A percentile compares a stretch with the other conserved stretches of the same genome.
Conservation (phyloP, 2,888 invertebrate genomes). For the Yponomeuta plumbellus region DNA sequence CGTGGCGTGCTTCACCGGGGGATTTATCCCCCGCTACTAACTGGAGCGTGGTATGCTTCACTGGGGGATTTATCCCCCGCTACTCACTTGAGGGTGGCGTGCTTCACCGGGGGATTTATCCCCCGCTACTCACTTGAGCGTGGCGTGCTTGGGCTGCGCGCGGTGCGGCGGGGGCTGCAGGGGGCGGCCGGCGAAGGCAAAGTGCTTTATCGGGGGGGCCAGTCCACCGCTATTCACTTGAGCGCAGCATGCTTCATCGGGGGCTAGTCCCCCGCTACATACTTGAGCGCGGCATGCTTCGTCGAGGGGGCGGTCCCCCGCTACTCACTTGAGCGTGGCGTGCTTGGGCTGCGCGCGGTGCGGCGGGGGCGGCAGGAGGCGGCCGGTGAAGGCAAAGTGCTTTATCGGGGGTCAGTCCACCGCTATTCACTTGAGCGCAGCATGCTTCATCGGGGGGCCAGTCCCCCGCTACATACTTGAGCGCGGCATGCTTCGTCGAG, state of each 20-base stretch:
- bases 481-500: slow-evolving; percentile 92
- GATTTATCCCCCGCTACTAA: slow-evolving; percentile 35
- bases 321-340: slow-evolving; percentile 83
- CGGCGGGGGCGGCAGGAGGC: slow-evolving; percentile 83
- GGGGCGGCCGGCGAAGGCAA: too few relatives aligned
- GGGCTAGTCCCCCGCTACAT: slow-evolving; percentile 17
- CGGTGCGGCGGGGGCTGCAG: too few relatives aligned
- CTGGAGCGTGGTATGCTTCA: slow-evolving; percentile 90
- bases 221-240: slow-evolving; percentile 68
- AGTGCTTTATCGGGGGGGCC: too few relatives aligned
- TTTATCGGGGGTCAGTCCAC: too few relatives aligned
- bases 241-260: slow-evolving; percentile 86
- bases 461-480: slow-evolving; percentile 68
- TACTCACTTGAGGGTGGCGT: slow-evolving; percentile 85
- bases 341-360: slow-evolving; percentile 90
- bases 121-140: too few relatives aligned
- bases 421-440: slow-evolving; percentile 82
- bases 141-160: too few relatives aligned
- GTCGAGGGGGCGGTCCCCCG: slow-evolving; percentile 56
- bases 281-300: slow-evolving; percentile 92
- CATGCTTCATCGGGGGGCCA: slow-evolving; percentile 78
- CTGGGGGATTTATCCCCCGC: neutral
- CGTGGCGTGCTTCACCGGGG: too few relatives aligned
- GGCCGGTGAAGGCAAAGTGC: slow-evolving; percentile 94
- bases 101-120: too few relatives aligned